Evolutionary conservation across 2,888 invertebrate genomes (phyloP).

Genomic region (Tuta absoluta): DNA sequence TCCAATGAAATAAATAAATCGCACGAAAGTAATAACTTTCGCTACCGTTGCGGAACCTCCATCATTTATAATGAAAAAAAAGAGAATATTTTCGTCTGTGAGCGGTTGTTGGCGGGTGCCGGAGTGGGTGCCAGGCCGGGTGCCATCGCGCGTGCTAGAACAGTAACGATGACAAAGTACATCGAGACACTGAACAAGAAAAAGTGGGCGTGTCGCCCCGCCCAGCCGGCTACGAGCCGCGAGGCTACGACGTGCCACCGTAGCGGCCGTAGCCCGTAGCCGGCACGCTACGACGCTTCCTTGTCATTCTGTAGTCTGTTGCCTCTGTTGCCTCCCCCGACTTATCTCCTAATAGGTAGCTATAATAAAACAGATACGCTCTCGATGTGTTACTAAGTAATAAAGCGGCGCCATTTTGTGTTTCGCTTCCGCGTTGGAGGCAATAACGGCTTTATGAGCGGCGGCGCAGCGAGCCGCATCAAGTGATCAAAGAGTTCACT

Average conservation of each 20-base stretch:
- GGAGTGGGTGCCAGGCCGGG: conserved; percentile 3
- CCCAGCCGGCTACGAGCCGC: conserved; percentile 51
- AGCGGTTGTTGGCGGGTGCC: too few relatives aligned
- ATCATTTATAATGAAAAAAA: neutral
- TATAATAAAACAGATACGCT: conserved; percentile 77
- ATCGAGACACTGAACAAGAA: conserved; percentile 57
- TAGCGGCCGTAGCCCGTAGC: neutral
- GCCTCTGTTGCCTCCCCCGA: conserved; percentile 55
- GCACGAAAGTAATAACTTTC: neutral
- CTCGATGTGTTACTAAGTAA: conserved; percentile 79
- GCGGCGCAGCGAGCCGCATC: conserved; percentile 66
- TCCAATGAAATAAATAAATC: neutral
- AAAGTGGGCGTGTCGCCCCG: conserved; percentile 78
- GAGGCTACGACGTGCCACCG: conserved; percentile 22
- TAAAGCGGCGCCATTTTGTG: conserved; percentile 80
- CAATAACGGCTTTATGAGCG: conserved; percentile 74
- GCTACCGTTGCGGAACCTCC: neutral
- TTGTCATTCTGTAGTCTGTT: conserved; percentile 57
- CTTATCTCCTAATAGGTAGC: conserved; percentile 75
- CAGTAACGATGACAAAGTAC: conserved; percentile 51
- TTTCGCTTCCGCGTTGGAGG: conserved; percentile 66
- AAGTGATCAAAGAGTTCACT: conserved; percentile 74
- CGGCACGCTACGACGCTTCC: conserved; percentile 48
- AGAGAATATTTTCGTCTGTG: conserved; percentile 17
- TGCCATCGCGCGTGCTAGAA: conserved; percentile 36